A percentile compares a stretch with the other conserved stretches of the same genome.
These are phyloP conservation scores for Chymomyza procnemis DNA, from an alignment of 2,888 invertebrate species.

Conservation along the genomic window DNA sequence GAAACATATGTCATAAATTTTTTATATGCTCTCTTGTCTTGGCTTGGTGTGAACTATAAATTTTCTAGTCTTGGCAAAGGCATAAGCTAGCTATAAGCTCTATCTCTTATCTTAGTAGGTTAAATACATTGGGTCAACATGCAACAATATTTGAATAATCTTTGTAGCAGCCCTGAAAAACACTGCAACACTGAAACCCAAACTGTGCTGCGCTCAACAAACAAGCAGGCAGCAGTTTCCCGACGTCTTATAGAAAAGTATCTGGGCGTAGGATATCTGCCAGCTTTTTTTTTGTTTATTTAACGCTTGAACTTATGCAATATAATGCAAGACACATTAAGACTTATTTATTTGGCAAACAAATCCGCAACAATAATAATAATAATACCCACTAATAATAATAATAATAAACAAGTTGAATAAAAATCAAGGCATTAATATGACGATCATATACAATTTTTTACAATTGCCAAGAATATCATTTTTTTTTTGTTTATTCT, in stretches of 20 bases:
- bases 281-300: not conserved
- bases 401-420: conserved; percentile 58
- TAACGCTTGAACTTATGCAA: conserved; percentile 2
- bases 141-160: conserved; percentile 71
- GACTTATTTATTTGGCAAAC: no score
- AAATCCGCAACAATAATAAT: conserved; percentile 32
- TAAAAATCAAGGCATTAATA: conserved; percentile 60
- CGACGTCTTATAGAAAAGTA: not conserved
- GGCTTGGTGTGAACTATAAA: conserved; percentile 59
- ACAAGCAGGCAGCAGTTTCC: no score
- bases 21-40: not conserved
- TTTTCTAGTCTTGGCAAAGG: conserved; percentile 25
- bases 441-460: conserved; percentile 62
- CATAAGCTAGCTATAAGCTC: not conserved
- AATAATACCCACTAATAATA: conserved; percentile 24
- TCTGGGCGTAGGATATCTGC: not conserved
- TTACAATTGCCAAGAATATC: conserved; percentile 8
- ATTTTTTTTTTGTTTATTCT: not conserved
- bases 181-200: no score
- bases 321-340: conserved; percentile 11
- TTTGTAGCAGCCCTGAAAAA: conserved; percentile 3
- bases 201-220: not conserved
- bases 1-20: conserved; percentile 60
- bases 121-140: conserved; percentile 61
- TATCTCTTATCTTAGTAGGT: conserved; percentile 57